phyloP scores from a whole-genome alignment of 2,113 vertebrate species.

The Aptenodytes forsteri region DNA sequence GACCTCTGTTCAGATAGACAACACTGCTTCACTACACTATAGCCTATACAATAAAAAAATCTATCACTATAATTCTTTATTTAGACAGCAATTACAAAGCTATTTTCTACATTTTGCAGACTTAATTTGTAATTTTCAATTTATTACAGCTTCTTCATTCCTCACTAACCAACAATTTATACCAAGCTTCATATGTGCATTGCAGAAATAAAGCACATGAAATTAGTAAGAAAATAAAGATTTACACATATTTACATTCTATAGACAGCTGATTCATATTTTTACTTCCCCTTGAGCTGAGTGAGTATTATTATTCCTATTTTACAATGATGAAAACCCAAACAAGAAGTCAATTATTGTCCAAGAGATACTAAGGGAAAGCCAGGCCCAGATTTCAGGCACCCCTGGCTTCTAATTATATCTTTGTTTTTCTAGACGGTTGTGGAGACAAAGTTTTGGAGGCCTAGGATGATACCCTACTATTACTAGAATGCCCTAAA shows the following conservation, averaged over 20 bases:
- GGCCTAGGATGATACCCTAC: neutral
- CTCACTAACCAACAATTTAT: neutral
- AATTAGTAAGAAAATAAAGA: neutral
- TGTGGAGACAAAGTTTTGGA: neutral
- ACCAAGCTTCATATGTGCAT: neutral
- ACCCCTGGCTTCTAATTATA: neutral
- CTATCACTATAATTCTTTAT: neutral
- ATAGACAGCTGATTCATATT: fast-evolving
- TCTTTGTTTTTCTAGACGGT: neutral
- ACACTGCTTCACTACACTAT: neutral
- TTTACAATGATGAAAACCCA: neutral
- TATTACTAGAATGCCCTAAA: neutral
- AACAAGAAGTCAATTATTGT: neutral
- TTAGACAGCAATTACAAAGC: neutral
- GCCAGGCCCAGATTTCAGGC: neutral
- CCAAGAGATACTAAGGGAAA: neutral
- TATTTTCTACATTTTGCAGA: neutral
- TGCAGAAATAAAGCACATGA: neutral
- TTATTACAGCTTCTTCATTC: neutral
- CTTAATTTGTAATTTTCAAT: neutral
- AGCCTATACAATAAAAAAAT: neutral
- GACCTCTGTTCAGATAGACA: neutral
- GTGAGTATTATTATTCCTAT: neutral
- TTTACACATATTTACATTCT: neutral
- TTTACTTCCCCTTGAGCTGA: neutral